Evolutionary conservation across 1,140 invertebrate genomes (phyloP).

Genomic region (Drosophila yakuba): DNA sequence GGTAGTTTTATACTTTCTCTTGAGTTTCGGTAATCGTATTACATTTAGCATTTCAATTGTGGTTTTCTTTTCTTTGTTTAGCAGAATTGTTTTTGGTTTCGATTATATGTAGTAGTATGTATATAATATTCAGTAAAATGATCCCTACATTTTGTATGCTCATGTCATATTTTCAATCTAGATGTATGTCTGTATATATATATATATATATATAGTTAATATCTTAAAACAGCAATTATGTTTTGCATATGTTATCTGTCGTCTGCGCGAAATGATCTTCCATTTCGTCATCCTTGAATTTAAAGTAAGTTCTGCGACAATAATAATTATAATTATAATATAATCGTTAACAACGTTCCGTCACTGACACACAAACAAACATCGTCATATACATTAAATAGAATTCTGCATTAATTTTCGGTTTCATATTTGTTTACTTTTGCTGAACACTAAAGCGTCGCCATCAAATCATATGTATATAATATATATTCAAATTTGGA

Average conservation of each 20-base stretch:
- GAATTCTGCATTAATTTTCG: conserved; percentile 34
- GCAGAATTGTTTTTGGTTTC: conserved; percentile 56
- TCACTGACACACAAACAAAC: conserved; percentile 75
- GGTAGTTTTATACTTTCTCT: conserved; percentile 47
- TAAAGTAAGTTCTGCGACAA: conserved; percentile 82
- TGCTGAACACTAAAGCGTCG: conserved; percentile 77
- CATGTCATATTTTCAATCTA: conserved; percentile 75
- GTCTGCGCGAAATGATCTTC: conserved; percentile 20
- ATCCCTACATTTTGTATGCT: conserved; percentile 84
- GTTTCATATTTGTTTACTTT: conserved; percentile 30
- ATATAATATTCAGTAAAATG: conserved; percentile 78
- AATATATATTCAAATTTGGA: conserved; percentile 47
- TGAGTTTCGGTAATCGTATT: conserved; percentile 75
- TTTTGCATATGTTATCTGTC: conserved; percentile 45
- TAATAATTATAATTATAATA: conserved; percentile 73
- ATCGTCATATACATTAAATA: conserved; percentile 61
- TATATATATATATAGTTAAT: conserved; percentile 65
- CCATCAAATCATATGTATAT: conserved; percentile 46
- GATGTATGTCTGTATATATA: conserved; percentile 66
- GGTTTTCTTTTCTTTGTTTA: conserved; percentile 47
- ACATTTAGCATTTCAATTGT: conserved; percentile 63
- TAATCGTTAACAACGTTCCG: conserved; percentile 55
- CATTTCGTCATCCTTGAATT: conserved; percentile 58
- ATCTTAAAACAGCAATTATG: conserved; percentile 68
- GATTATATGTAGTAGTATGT: conserved; percentile 69